Percentiles rank a stretch among this genome's conserved stretches.
These are phyloP conservation scores for Hydrolagus colliei DNA, from an alignment of 2,797 vertebrate species.

Conservation along the genomic window DNA sequence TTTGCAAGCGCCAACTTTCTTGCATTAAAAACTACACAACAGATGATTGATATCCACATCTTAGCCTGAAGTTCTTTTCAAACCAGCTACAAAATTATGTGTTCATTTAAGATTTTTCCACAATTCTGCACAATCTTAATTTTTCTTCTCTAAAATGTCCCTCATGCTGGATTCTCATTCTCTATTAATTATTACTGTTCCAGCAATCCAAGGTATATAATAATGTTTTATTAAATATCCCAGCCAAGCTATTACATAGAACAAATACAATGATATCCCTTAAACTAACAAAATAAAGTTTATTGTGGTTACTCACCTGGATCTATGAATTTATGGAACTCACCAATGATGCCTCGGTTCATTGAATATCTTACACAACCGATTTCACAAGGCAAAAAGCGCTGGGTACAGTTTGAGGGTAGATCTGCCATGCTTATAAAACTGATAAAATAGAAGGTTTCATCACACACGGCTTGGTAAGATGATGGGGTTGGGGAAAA, in stretches of 20 bases:
- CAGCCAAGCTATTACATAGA: background rate
- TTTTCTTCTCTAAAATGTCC: no score
- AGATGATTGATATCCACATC: background rate
- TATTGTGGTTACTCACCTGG: conserved; percentile 48
- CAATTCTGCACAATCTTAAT: background rate
- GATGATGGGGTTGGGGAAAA: no score
- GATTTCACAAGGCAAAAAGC: conserved; percentile 65
- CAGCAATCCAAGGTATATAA: background rate
- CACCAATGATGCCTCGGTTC: conserved; percentile 50
- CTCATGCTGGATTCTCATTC: no score
- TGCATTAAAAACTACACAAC: background rate
- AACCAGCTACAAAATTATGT: background rate
- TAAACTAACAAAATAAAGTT: background rate
- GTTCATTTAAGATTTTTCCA: background rate
- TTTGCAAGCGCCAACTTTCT: background rate
- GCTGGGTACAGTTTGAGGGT: conserved; percentile 54
- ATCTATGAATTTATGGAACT: conserved; percentile 62
- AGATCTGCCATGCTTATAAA: conserved; percentile 63
- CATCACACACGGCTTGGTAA: conserved; percentile 33
- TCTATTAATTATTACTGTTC: background rate
- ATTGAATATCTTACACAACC: conserved; percentile 62
- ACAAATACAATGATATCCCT: background rate
- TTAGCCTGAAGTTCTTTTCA: background rate
- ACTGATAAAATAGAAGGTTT: conserved; percentile 59
- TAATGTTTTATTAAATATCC: background rate